phyloP scores from a whole-genome alignment of 2,797 vertebrate species.

The Pelodytes ibericus region DNA sequence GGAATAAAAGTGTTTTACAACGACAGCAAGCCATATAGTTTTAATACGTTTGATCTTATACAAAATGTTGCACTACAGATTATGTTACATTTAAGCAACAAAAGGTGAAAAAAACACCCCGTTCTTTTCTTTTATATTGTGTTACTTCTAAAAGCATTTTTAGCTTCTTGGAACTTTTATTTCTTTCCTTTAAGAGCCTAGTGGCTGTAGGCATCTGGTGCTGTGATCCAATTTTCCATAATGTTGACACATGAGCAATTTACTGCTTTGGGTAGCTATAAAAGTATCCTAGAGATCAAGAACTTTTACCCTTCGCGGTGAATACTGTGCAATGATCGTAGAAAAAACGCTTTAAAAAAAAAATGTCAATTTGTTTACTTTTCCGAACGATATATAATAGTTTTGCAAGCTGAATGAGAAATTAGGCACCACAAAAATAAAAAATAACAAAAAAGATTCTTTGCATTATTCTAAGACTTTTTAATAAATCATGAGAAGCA shows the following conservation, averaged over 20 bases:
- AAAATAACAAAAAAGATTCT: no score
- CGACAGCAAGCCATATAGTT: constrained; percentile 15
- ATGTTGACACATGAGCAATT: constrained; percentile 53
- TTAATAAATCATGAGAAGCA: no score
- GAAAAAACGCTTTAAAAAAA: constrained; percentile 4
- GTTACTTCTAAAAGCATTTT: constrained; percentile 45
- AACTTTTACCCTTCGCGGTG: constrained; percentile 42
- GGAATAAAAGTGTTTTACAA: constrained; percentile 11
- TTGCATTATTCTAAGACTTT: no score
- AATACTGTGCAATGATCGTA: constrained; percentile 30
- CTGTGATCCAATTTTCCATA: constrained; percentile 45
- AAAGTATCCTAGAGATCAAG: constrained; percentile 27
- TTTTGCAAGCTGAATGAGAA: no score
- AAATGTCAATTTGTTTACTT: constrained; percentile 15
- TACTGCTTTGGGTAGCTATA: constrained; percentile 46
- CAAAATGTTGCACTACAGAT: constrained; percentile 45
- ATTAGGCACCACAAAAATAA: no score
- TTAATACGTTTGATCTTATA: constrained; percentile 36
- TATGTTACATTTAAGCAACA: constrained; percentile 43
- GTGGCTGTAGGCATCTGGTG: constrained; percentile 44
- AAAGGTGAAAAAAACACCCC: constrained; percentile 36
- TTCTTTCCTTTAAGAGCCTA: constrained; percentile 44
- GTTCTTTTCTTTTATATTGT: constrained; percentile 34
- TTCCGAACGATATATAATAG: constrained; percentile 5
- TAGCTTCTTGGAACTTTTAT: constrained; percentile 40